A percentile compares a stretch with the other conserved stretches of the same genome.
phyloP scores from a whole-genome alignment of 2,797 vertebrate species.

The Kryptolebias ocellatus region DNA sequence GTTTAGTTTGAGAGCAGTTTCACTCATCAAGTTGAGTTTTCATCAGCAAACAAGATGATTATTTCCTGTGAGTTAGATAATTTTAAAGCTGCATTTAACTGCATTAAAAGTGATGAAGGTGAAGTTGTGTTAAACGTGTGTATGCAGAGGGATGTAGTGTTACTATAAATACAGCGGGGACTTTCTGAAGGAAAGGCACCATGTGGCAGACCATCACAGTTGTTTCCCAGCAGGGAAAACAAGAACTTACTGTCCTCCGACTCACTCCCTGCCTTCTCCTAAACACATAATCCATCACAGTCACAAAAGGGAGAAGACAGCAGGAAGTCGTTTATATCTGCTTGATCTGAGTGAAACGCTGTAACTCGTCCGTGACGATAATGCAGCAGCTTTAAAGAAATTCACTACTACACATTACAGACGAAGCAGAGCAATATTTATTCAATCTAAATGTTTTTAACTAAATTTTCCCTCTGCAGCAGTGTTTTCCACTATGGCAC shows the following conservation, averaged over 20 bases:
- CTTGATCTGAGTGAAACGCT: constrained; percentile 29
- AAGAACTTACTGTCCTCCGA: constrained; percentile 45
- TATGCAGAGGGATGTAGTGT: background rate
- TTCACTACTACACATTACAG: constrained; percentile 32
- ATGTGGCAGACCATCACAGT: constrained; percentile 16
- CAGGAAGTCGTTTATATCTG: constrained; percentile 48
- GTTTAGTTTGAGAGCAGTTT: background rate
- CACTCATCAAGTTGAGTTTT: background rate
- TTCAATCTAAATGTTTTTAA: background rate
- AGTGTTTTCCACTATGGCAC: background rate
- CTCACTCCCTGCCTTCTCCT: constrained; percentile 39
- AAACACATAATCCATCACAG: constrained; percentile 67
- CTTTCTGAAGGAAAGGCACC: constrained; percentile 18
- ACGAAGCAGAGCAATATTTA: background rate
- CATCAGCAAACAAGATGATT: background rate
- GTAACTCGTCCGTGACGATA: constrained; percentile 39
- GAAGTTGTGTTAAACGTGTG: background rate
- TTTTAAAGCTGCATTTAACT: background rate
- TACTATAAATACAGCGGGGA: background rate
- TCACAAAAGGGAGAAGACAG: constrained; percentile 48
- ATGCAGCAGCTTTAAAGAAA: constrained; percentile 17
- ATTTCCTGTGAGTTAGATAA: background rate
- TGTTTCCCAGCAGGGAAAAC: constrained; percentile 44
- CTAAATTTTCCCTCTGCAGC: background rate
- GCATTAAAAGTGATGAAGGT: background rate